Evolutionary conservation across 2,888 invertebrate species (phyloP), one percentile per base, ranked within the genome.

Genomic region (Cactoblastis cactorum): DNA sequence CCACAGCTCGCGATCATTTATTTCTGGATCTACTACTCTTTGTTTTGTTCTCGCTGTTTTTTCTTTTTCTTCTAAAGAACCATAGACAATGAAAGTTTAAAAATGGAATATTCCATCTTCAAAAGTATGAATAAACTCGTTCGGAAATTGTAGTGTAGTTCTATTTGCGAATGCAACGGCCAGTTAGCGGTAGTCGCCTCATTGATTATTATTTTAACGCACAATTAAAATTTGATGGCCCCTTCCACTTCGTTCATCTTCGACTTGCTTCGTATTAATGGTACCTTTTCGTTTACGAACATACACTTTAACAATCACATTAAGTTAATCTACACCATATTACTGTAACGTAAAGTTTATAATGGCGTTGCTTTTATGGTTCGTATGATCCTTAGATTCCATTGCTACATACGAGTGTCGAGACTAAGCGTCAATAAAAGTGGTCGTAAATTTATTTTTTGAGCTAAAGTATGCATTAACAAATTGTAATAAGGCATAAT

Each of bases 131-230:
- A 47, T 49, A 48, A 46, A 46, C 45, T n/a, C 57, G 62, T 62
- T 63, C 56, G 54, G 62, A 62, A 63, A 69, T 59, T 61, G 66
- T 67, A 65, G 64, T 63, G 55, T 69, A 73, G 72, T 76, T 78
- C 79, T 83, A 80, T 83, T 77, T 69, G 70, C 80, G 71, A 77
- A 61, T 51, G 63, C 56, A 66, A 66, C 60, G 63, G 67, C 62
- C 62, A 65, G 63, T 61, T 63, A 66, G 70, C 71, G 76, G 82
- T 81, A 83, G 80, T 82, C 84, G 83, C 84, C 80, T 82, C 84
- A 83, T 86, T 87, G 85, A 86, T 88, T 88, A 86, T 86, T 86
- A 87, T 88, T 88, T 87, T 87, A 87, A 86, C 87, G 85, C 74
- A 84, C 86, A 85, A 86, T 88, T 88, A 89, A 89, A 88, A 80